Evolutionary conservation across 2,888 invertebrate genomes (phyloP).

Genomic region (Tolmerus cingulatus): DNA sequence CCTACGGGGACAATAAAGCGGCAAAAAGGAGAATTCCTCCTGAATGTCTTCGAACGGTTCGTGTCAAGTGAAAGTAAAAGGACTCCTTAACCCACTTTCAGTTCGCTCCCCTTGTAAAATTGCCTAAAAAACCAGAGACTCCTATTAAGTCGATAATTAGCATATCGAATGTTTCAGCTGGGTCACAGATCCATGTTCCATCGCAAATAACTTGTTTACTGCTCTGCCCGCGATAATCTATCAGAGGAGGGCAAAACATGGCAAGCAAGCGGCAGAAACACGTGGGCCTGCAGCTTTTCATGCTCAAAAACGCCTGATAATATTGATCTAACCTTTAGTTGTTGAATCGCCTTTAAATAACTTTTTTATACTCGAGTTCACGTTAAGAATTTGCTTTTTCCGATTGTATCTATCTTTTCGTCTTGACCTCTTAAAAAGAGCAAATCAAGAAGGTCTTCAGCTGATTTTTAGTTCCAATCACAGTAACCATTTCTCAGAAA

Average conservation of each 20-base stretch:
- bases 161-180: background rate
- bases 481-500: background rate
- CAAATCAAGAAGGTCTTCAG: background rate
- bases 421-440: background rate
- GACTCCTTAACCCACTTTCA: background rate
- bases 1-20: background rate
- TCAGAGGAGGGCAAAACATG: background rate
- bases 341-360: background rate
- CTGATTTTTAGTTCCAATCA: background rate
- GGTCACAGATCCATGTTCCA: background rate
- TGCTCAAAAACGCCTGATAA: background rate
- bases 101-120: background rate
- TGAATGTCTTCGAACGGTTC: background rate
- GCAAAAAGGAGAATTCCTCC: background rate
- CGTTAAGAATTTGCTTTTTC: background rate
- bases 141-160: background rate
- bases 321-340: background rate
- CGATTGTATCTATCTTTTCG: background rate
- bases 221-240: background rate
- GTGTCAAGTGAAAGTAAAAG: background rate
- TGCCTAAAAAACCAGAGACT: background rate
- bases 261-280: background rate
- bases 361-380: background rate
- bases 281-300: background rate
- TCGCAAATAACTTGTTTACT: background rate